Percentiles rank a stretch among this genome's conserved stretches.
phyloP scores from a whole-genome alignment of 2,113 vertebrate genomes.

The Bufo bufo region DNA sequence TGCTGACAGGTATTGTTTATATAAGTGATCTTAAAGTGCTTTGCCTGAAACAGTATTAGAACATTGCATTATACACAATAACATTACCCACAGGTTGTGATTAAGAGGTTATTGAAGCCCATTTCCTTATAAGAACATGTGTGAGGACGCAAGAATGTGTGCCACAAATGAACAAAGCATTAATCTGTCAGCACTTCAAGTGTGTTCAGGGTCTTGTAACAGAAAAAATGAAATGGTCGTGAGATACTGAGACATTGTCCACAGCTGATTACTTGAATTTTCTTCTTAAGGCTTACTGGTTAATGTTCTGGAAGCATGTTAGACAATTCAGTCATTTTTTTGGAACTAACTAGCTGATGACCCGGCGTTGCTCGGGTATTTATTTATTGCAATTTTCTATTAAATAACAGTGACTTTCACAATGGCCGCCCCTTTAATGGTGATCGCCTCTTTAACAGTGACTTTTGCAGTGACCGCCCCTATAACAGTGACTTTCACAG shows the following conservation, averaged over 20 bases:
- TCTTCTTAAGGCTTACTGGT: slow-evolving; percentile 59
- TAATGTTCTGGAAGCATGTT: slow-evolving; percentile 26
- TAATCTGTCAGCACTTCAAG: slow-evolving; percentile 70
- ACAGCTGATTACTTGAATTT: slow-evolving; percentile 60
- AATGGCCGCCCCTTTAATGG: too few relatives aligned
- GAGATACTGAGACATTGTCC: slow-evolving; percentile 62
- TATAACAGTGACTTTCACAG: too few relatives aligned
- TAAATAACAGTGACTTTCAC: too few relatives aligned
- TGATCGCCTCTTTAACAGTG: too few relatives aligned
- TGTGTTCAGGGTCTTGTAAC: slow-evolving; percentile 67
- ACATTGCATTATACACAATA: slow-evolving; percentile 58
- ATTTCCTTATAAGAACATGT: slow-evolving; percentile 73
- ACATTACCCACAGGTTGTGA: slow-evolving; percentile 56
- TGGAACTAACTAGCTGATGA: too few relatives aligned
- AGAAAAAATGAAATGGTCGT: slow-evolving; percentile 56
- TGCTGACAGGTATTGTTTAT: slow-evolving; percentile 53
- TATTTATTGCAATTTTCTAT: too few relatives aligned
- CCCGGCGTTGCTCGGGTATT: too few relatives aligned
- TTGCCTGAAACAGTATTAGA: slow-evolving; percentile 57
- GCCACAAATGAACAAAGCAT: slow-evolving; percentile 65
- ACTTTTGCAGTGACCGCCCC: too few relatives aligned
- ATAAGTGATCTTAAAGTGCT: slow-evolving; percentile 59
- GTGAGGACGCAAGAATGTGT: slow-evolving; percentile 66
- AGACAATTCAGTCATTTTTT: not conserved
- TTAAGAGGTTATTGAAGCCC: slow-evolving; percentile 63